Evolutionary conservation across 2,888 invertebrate genomes (phyloP), one percentile per base, ranked within the genome.

Genomic region (Dastarcus helophoroides): DNA sequence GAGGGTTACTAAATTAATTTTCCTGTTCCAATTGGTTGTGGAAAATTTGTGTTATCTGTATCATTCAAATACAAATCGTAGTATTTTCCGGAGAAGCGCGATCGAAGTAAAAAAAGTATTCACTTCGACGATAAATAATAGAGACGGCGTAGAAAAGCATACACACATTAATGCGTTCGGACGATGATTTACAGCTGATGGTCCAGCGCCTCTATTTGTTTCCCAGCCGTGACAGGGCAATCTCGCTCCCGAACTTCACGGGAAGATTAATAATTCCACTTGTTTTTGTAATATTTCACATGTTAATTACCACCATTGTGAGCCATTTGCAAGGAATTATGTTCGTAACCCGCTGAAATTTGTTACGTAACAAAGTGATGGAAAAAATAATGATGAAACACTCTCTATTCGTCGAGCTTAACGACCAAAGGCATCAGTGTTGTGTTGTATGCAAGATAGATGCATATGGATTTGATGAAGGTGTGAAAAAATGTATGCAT

Each of bases 261-360:
- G 38, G 37, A 56, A 56, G 58, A 58, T 58, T 57, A 56, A 58
- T 58, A 58, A 54, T 56, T 57, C 55, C 49, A 54, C 55, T 57
- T 57, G 55, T 56, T 57, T 56, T 56, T 53, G 53, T 56, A 56
- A 58, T 58, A 58, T 55, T 56, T 58, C 57, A 58, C 53, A 47
- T 53, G 56, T 54, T 58, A 58, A 58, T 58, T 56, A 56, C 52
- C 46, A 40, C 37, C 44, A 48, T 51, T 53, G 51, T 51, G 39
- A 31, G 42, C 46, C 42, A 42, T 43, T 47, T 45, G 46, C 41
- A 42, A 43, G 25, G 29, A 9, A 9, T 23, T 23, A 8, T 9
- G 8, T 7, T 23, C 24, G 24, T 8, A 23, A 6, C 19, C 19
- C n/a, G n/a, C 19, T 17, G 19, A 17, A 17, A 17, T 17, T 17